These are phyloP conservation scores for Acanthurus tractus DNA, from an alignment of 2,797 vertebrate genomes.

Conservation along the genomic window DNA sequence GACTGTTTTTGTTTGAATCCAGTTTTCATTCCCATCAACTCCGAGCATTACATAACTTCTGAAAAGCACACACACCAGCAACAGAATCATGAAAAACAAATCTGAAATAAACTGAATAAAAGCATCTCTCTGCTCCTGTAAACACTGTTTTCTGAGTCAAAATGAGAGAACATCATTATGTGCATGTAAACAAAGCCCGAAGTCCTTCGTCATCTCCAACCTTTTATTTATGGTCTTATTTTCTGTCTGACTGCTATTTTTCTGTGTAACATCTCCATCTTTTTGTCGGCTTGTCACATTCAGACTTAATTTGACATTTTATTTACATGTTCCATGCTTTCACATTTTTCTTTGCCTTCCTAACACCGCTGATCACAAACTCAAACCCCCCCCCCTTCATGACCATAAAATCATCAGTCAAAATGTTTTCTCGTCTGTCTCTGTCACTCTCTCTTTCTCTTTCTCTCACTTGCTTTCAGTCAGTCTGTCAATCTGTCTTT, in stretches of 20 bases:
- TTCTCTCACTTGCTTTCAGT: constrained; percentile 21
- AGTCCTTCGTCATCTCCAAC: constrained; percentile 38
- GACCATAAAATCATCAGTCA: constrained; percentile 43
- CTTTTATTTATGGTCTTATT: constrained; percentile 40
- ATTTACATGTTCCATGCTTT: constrained; percentile 37
- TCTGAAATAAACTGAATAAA: constrained; percentile 9
- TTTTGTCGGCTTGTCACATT: constrained; percentile 39
- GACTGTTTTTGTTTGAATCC: constrained; percentile 35
- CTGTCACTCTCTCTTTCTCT: constrained; percentile 18
- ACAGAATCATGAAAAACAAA: constrained; percentile 4
- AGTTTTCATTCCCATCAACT: constrained; percentile 37
- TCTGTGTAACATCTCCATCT: constrained; percentile 39
- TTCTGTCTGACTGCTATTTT: constrained; percentile 46
- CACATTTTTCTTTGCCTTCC: constrained; percentile 44
- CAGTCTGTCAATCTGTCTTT: constrained; percentile 47
- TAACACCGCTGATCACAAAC: constrained; percentile 42
- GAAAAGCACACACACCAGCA: constrained; percentile 27
- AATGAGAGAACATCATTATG: constrained; percentile 14
- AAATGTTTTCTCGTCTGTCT: constrained; percentile 38
- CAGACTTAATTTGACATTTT: constrained; percentile 37
- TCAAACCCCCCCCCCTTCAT: constrained; percentile 36
- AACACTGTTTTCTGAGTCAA: constrained; percentile 3
- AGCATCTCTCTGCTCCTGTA: constrained; percentile 5
- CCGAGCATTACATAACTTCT: constrained; percentile 19
- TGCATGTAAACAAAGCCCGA: constrained; percentile 53